Conservation (phyloP, 2,888 invertebrate genomes). For the Polyploca ridens region DNA sequence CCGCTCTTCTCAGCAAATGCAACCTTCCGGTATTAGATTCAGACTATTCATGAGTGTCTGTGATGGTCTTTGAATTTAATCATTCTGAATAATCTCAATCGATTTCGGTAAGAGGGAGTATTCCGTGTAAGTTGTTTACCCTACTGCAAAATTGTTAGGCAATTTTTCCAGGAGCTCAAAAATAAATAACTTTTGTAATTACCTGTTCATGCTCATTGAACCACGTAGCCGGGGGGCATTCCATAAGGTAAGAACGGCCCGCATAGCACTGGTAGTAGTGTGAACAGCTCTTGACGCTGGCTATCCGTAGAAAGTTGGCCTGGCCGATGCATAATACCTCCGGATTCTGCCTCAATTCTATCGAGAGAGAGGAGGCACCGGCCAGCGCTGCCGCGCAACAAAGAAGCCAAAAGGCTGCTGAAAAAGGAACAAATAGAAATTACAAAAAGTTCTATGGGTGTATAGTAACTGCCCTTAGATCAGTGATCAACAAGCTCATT, state of each 20-base stretch:
- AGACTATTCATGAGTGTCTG: too few species aligned
- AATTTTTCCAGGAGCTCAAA: too few species aligned
- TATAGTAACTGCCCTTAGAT: too few species aligned
- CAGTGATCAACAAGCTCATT: too few species aligned
- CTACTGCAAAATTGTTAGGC: too few species aligned
- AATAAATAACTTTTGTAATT: background rate
- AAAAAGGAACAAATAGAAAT: slow-evolving; percentile 18
- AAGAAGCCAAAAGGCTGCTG: slow-evolving; percentile 55
- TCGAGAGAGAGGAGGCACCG: slow-evolving; percentile 71
- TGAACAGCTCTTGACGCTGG: slow-evolving; percentile 63
- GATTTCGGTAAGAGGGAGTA: too few species aligned
- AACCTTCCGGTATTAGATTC: too few species aligned
- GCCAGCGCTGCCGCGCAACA: slow-evolving; percentile 58
- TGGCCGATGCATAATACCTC: slow-evolving; percentile 78
- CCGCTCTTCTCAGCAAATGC: too few species aligned
- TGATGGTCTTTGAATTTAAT: too few species aligned
- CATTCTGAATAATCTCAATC: too few species aligned
- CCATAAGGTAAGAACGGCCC: slow-evolving; percentile 69
- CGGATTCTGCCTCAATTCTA: slow-evolving; percentile 73
- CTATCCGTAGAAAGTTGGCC: slow-evolving; percentile 76
- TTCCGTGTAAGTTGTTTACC: too few species aligned
- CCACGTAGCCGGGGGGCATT: slow-evolving; percentile 73
- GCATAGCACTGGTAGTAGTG: slow-evolving; percentile 79
- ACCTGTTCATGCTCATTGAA: slow-evolving; percentile 78
- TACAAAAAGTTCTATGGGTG: background rate